Evolutionary conservation across 2,113 vertebrate species (phyloP).

Genomic region (Corapipo altera): DNA sequence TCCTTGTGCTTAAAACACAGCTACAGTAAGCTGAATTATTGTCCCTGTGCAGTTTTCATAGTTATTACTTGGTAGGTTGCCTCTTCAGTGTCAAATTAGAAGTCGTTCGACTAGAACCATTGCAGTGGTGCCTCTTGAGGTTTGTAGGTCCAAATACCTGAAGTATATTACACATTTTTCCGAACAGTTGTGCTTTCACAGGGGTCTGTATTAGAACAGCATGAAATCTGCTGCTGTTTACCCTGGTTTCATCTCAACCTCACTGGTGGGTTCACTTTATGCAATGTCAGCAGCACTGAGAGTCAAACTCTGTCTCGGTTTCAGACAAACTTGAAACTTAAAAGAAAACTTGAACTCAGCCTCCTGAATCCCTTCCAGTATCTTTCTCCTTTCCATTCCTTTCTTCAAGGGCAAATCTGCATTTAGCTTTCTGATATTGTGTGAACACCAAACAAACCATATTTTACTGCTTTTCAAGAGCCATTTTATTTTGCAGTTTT

Average conservation of each 20-base stretch:
- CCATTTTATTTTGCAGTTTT: background rate
- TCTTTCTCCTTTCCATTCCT: background rate
- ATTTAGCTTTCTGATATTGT: background rate
- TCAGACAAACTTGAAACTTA: constrained; percentile 23
- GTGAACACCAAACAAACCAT: background rate
- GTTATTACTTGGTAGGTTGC: constrained; percentile 71
- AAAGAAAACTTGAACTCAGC: background rate
- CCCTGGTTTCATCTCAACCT: constrained; percentile 47
- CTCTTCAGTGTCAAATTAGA: constrained; percentile 70
- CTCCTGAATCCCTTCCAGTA: background rate
- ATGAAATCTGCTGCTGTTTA: constrained; percentile 64
- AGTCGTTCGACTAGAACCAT: constrained; percentile 57
- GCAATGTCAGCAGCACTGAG: constrained; percentile 53
- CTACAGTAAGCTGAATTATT: constrained; percentile 27
- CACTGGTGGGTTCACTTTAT: constrained; percentile 34
- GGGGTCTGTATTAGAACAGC: constrained; percentile 68
- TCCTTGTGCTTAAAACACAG: constrained; percentile 27
- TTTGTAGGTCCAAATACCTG: constrained; percentile 42
- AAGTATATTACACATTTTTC: constrained; percentile 58
- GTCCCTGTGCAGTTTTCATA: constrained; percentile 56
- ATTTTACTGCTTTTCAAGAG: background rate
- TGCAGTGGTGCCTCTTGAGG: constrained; percentile 44
- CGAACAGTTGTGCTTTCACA: constrained; percentile 49
- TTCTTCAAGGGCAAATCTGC: constrained; percentile 4
- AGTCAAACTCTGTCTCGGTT: constrained; percentile 18